These are phyloP conservation scores for Phrynocephalus guinanensis DNA, from an alignment of 2,797 vertebrate genomes.

Conservation along the genomic window DNA sequence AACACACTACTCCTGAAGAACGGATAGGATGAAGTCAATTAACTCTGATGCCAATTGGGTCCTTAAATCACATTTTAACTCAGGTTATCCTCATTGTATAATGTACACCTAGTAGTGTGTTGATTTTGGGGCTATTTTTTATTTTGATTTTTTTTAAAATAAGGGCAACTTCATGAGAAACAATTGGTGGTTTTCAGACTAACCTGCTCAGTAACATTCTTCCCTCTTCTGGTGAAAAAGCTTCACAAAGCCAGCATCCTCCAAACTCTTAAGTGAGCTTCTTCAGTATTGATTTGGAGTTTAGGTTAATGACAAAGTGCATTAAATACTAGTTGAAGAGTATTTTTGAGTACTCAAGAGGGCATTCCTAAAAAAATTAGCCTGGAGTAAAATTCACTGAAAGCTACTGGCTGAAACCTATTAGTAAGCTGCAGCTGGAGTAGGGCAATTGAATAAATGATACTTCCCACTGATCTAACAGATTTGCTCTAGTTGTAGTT, in stretches of 20 bases:
- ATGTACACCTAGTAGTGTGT: neutral
- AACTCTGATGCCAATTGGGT: no score
- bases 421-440: no score
- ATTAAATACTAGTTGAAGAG: neutral
- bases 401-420: neutral
- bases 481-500: no score
- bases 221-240: neutral
- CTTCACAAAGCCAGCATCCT: neutral
- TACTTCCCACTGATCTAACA: no score
- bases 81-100: neutral
- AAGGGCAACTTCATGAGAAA: slow-evolving; percentile 11
- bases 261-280: no score
- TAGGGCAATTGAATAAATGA: no score
- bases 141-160: slow-evolving; percentile 1
- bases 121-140: neutral
- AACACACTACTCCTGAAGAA: neutral
- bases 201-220: slow-evolving; percentile 8
- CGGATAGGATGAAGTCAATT: neutral
- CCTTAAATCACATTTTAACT: neutral
- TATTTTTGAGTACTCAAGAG: neutral
- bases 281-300: no score
- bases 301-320: no score
- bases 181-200: neutral
- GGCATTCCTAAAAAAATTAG: neutral
- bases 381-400: neutral